A percentile compares a stretch with the other conserved stretches of the same genome.
These are phyloP conservation scores for Tetramorium simillimum DNA, from an alignment of 1,140 invertebrate species.

Conservation along the genomic window DNA sequence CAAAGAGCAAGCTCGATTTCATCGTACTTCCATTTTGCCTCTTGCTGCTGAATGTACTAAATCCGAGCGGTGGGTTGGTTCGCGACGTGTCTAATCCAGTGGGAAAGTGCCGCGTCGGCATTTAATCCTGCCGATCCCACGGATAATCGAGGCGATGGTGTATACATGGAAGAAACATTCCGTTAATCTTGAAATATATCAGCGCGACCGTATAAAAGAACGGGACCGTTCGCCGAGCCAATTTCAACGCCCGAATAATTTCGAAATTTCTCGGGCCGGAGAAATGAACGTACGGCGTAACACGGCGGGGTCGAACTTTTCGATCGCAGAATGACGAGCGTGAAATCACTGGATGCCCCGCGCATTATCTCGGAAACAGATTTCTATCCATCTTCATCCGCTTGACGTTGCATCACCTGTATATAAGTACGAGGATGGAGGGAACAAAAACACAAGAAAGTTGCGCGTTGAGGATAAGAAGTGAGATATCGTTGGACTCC, in stretches of 20 bases:
- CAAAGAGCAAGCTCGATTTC: slow-evolving; percentile 6
- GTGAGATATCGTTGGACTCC: slow-evolving; percentile 7
- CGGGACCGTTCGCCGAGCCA: neutral
- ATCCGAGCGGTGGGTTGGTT: slow-evolving; percentile 50
- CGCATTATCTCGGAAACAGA: slow-evolving; percentile 37
- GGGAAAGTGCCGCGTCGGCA: slow-evolving; percentile 62
- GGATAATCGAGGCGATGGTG: slow-evolving; percentile 60
- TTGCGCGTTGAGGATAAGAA: slow-evolving; percentile 31
- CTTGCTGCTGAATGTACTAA: slow-evolving; percentile 63
- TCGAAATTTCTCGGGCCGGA: neutral
- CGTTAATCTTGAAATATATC: slow-evolving; percentile 59
- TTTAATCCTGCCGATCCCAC: slow-evolving; percentile 62
- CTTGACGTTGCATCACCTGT: slow-evolving; percentile 47
- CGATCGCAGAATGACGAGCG: slow-evolving; percentile 31
- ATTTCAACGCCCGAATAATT: slow-evolving; percentile 38
- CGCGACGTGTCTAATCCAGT: slow-evolving; percentile 70
- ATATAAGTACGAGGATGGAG: neutral
- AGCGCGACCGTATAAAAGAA: slow-evolving; percentile 37
- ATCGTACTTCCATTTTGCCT: slow-evolving; percentile 66
- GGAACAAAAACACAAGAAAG: slow-evolving; percentile 25
- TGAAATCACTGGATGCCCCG: slow-evolving; percentile 27
- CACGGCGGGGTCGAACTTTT: neutral
- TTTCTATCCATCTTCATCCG: slow-evolving; percentile 55
- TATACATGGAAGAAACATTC: slow-evolving; percentile 58
- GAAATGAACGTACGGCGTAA: neutral